phyloP scores from a whole-genome alignment of 1,140 invertebrate genomes.

The Halesus radiatus region DNA sequence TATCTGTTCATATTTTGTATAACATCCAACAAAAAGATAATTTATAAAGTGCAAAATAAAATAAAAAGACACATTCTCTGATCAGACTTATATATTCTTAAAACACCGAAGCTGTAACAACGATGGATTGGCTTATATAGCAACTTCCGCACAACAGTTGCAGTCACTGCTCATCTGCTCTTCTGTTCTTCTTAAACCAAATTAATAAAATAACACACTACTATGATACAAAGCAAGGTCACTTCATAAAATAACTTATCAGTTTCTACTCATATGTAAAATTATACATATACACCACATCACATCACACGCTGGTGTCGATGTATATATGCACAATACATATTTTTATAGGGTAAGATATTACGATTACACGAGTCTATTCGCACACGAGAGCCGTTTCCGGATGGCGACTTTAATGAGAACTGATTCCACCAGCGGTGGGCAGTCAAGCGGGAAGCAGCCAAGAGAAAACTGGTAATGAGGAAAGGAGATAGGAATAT shows the following conservation, averaged over 20 bases:
- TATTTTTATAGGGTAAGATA: constrained; percentile 43
- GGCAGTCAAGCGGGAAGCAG: constrained; percentile 54
- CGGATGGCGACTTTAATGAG: constrained; percentile 48
- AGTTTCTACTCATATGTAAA: constrained; percentile 52
- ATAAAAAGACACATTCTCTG: constrained; percentile 50
- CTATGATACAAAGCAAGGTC: constrained; percentile 57
- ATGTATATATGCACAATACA: constrained; percentile 42
- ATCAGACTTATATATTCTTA: constrained; percentile 57
- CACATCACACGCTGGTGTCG: constrained; percentile 11
- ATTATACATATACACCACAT: constrained; percentile 43
- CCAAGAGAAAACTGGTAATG: constrained; percentile 53
- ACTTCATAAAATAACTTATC: constrained; percentile 57
- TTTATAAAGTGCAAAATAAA: constrained; percentile 50
- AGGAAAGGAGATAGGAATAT: constrained; percentile 54
- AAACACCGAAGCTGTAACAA: constrained; percentile 48
- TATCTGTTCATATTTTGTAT: constrained; percentile 42
- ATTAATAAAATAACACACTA: constrained; percentile 55
- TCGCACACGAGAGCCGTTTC: constrained; percentile 41
- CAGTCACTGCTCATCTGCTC: constrained; percentile 34
- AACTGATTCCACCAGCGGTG: constrained; percentile 41
- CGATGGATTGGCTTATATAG: constrained; percentile 37
- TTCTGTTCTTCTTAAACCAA: constrained; percentile 37
- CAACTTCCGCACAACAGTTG: not conserved
- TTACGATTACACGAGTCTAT: constrained; percentile 49
- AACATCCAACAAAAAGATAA: constrained; percentile 50